Evolutionary conservation across 2,888 invertebrate species (phyloP).

Genomic region (Strigamia crassipes): DNA sequence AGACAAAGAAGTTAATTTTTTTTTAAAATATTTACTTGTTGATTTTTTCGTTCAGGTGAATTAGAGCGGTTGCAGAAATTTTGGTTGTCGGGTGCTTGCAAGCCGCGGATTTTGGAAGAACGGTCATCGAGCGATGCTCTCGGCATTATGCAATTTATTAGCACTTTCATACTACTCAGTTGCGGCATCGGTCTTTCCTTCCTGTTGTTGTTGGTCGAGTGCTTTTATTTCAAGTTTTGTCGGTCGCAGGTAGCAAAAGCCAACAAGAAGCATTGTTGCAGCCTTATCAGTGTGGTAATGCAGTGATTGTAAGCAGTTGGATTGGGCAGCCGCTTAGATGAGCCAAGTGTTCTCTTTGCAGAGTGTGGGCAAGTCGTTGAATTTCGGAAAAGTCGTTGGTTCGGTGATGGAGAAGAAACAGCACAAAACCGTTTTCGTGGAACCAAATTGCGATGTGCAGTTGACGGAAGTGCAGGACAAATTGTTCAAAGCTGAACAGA

Average conservation of each 20-base stretch:
- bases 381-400: background rate
- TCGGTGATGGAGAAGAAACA: background rate
- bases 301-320: background rate
- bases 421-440: background rate
- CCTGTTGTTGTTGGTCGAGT: background rate
- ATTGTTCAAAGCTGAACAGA: slow-evolving; percentile 14
- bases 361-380: slow-evolving; percentile 3
- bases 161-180: slow-evolving; percentile 1
- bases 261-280: slow-evolving; percentile 22
- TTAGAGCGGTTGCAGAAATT: slow-evolving; percentile 12
- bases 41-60: background rate
- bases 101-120: background rate
- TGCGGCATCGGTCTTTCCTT: background rate
- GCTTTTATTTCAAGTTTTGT: slow-evolving; percentile 13
- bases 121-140: slow-evolving; percentile 21
- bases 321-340: background rate
- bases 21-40: too few relatives aligned
- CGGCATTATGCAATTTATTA: slow-evolving; percentile 24
- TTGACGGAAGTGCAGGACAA: background rate
- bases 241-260: background rate
- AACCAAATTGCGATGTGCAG: background rate
- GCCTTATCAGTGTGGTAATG: slow-evolving; percentile 15
- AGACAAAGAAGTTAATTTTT: too few relatives aligned
- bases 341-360: background rate
- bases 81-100: slow-evolving; percentile 26